Evolutionary conservation across 2,888 invertebrate genomes (phyloP), one percentile per base, ranked within the genome.

Genomic region (Meghimatium bilineatum): DNA sequence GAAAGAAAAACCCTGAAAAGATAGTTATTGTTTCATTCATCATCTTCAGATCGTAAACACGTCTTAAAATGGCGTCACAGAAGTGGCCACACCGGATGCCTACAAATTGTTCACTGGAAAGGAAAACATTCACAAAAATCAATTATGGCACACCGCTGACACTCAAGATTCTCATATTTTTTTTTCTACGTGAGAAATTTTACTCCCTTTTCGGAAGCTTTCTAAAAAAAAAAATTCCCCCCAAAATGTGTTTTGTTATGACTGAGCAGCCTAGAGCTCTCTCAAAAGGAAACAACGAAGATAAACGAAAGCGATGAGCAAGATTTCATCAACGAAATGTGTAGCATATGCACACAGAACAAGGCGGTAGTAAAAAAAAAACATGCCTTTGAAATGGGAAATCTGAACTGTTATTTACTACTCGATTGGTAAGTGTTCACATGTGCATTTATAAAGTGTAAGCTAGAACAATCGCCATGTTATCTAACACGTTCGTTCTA

Each of bases 81-180:
- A 71, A 38, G 71, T 71, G 23, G 71, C 71, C 38, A 71, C 71
- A 71, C 71, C 20, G 71, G 38, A 71, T 71, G 36, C 10, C 71
- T 20, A 71, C 3, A 36, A 0, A 38, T 71, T 69, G 6, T 36
- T 69, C 23, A 26, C 2, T 26, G 23, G 23, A 36, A 38, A 36
- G 20, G 38, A 26, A 69, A 23, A 36, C 34, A 26, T 23, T 10
- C 8, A 38, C 5, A 36, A 29, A 38, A 38, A 38, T 36, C 71
- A 38, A 26, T 71, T 38, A 36, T 69, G 69, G 36, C 36, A 38
- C 14, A 26, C 23, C 10, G 71, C 20, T 71, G 20, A 71, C 8
- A 20, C 26, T 71, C 71, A 32, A 10, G n/a, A 26, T 29, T n/a
- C n/a, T n/a, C n/a, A n/a, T n/a, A n/a, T n/a, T 26, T 71, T 71